Percentiles rank a stretch among this genome's conserved stretches.
Conservation (phyloP, 2,888 invertebrate species). For the Phorcus lineatus region DNA sequence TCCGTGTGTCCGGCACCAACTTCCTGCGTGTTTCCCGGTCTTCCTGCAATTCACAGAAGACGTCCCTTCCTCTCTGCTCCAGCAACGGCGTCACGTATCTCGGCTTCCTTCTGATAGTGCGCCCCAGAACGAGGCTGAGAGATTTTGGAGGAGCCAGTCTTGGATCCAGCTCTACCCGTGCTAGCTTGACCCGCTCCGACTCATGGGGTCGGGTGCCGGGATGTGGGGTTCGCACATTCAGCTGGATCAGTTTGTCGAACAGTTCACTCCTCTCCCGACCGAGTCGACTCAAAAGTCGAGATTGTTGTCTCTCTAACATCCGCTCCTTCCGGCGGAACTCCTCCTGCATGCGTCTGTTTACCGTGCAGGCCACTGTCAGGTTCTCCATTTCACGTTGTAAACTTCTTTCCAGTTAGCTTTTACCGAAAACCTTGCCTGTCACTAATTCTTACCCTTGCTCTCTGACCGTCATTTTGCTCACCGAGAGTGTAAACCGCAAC, state of each 20-base stretch:
- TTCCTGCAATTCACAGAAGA: background rate
- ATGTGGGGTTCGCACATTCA: conserved; percentile 30
- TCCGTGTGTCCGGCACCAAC: background rate
- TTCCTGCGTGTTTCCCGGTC: background rate
- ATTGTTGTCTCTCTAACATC: conserved; percentile 20
- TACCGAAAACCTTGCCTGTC: background rate
- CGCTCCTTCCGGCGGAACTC: background rate
- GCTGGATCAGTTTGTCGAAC: conserved; percentile 28
- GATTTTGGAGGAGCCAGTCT: background rate
- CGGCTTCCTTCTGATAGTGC: background rate
- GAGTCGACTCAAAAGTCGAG: conserved; percentile 20
- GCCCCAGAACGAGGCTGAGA: background rate
- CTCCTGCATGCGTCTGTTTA: background rate
- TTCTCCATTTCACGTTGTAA: background rate
- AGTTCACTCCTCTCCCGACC: conserved; percentile 31
- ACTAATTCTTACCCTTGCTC: background rate
- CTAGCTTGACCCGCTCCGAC: background rate
- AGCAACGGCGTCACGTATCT: background rate
- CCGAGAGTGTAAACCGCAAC: too few relatives aligned
- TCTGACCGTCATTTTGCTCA: too few relatives aligned
- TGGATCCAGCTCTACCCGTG: background rate
- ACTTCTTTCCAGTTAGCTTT: background rate
- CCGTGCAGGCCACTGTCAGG: background rate
- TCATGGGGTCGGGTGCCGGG: background rate
- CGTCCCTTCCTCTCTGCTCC: background rate